phyloP scores from a whole-genome alignment of 2,113 vertebrate species.

The Sus scrofa region T2T-Sscrofa CM000822.6:80451001-80451500 shows the following conservation, averaged over 20 bases:
- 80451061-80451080: not conserved
- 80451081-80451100: not conserved
- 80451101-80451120: no score
- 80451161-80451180: not conserved
- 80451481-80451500: no score
- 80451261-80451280: not conserved
- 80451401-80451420: not conserved
- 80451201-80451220: not conserved
- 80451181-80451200: not conserved
- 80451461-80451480: no score
- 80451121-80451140: not conserved
- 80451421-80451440: not conserved
- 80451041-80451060: not conserved
- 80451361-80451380: not conserved
- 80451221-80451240: not conserved
- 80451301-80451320: not conserved
- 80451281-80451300: not conserved
- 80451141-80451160: not conserved
- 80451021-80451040: not conserved
- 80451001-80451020: not conserved
- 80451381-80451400: conserved; percentile 10
- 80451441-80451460: no score
- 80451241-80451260: not conserved
- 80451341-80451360: not conserved
- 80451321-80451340: not conserved